phyloP scores from a whole-genome alignment of 2,113 vertebrate genomes.

The Trochalopteron elliotii region DNA sequence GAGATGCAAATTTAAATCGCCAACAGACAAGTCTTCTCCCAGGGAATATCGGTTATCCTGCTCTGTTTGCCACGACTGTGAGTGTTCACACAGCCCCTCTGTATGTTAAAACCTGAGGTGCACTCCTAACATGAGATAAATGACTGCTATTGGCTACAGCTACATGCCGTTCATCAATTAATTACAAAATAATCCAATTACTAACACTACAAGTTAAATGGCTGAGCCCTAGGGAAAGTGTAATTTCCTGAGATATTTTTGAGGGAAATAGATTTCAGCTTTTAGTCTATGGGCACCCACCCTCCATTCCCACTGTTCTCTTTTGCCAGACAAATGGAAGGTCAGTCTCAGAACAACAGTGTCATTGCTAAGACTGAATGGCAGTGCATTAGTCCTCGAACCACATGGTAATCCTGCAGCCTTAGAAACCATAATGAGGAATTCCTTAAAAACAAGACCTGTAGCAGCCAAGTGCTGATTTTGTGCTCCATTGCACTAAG shows the following conservation, averaged over 20 bases:
- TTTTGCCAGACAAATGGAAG: background rate
- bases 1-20: background rate
- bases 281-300: background rate
- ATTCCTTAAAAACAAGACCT: background rate
- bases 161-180: background rate
- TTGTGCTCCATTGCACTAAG: background rate
- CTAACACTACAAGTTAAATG: background rate
- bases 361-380: background rate
- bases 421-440: background rate
- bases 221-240: background rate
- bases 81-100: background rate
- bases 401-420: background rate
- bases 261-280: background rate
- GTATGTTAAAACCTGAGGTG: background rate
- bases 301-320: background rate
- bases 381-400: background rate
- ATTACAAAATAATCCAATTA: conserved; percentile 2
- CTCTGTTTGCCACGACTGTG: background rate
- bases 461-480: background rate
- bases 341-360: background rate
- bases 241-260: background rate
- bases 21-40: background rate
- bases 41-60: background rate
- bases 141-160: background rate
- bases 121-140: background rate